Base-by-base conservation (phyloP, 2,113 vertebrate genomes). In the Burhinus oedicnemus region DNA sequence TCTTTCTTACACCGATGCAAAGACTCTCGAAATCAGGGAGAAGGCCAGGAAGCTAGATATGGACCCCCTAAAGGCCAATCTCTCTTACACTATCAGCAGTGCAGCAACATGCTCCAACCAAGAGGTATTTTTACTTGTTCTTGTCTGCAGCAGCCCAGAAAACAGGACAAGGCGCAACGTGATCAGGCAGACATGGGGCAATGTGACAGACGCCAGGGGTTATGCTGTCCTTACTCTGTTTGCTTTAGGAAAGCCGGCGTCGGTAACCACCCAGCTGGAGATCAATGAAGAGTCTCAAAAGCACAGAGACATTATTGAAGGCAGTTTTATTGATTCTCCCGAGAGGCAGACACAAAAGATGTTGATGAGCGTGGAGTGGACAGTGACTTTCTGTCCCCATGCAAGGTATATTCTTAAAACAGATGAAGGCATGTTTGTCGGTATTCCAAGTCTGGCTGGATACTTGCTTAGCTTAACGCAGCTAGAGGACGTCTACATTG, bases 181-280 rank as follows among this genome's bases (percentile, higher is more conserved):
- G 7, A 98, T 99, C 91, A 98, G 99, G 76, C 98, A 94, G 93
- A 99, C 99, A 0, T 99, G 99, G 99, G 99, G 98, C 62, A 99
- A 99, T 6, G 54, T 95, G 52, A 99, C 98, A 1, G 81, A 30
- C 10, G 9, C 98, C 55, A n/a, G 95, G 76, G 98, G 97, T 10
- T 97, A 98, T 6, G 49, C 95, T 0, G 77, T 98, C 25, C 97
- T 97, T 25, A 97, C 97, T 0, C n/a, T 99, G 54, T 99, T 99
- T 96, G 98, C 99, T 62, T 85, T 99, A 36, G 99, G 98, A 40
- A 98, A 97, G 60, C 95, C 98, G 21, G 68, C 95, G 23, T 97
- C 97, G 9, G 94, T 80, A 26, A 80, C 62, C 54, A 97, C 92
- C 47, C 98, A 99, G 92, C 92, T 96, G 45, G 84, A 98, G 42